Evolutionary conservation across 1,140 invertebrate species (phyloP), one percentile per base, ranked within the genome.

Genomic region (Listronotus oregonensis): DNA sequence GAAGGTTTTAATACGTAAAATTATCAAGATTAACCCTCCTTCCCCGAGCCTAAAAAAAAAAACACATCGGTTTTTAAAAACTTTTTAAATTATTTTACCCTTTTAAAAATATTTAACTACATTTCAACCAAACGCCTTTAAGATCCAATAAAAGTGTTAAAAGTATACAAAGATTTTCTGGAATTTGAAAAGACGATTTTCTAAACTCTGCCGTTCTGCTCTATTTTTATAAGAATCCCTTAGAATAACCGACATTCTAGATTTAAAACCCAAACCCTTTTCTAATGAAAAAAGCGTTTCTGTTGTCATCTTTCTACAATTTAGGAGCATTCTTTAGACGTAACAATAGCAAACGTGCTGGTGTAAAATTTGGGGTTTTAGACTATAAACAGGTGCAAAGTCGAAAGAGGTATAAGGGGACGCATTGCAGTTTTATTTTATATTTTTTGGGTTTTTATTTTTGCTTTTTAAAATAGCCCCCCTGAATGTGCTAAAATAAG

Each of bases 331-430:
- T 60, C 59, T 66, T 60, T 55, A 58, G 40, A 55, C 42, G 15
- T 27, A 49, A 67, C 66, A 67, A 67, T 63, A 52, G 32, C 40
- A 57, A 57, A 67, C 54, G 59, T 67, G 55, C 52, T 62, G 54
- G 59, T 67, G 65, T 44, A 44, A 67, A 67, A 67, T 37, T 52
- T 66, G 18, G 59, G 64, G 54, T 58, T 61, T 47, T 32, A 43
- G 50, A 42, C 60, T 54, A 49, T 63, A 67, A 67, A 67, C 66
- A 67, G 66, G 66, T 67, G 66, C 66, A 67, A 67, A 59, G 43
- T 21, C 42, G 14, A 15, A 42, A 27, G 43, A 57, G 31, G 34
- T 37, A 58, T 58, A 58, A 47, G n/a, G 47, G 44, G 43, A 42
- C 34, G 42, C 56, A 58, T 12, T 47, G 42, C 56, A 47, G 10